Percentiles rank a stretch among this genome's conserved stretches.
Conservation (phyloP, 2,113 vertebrate species). For the Myrmecophaga tridactyla region DNA sequence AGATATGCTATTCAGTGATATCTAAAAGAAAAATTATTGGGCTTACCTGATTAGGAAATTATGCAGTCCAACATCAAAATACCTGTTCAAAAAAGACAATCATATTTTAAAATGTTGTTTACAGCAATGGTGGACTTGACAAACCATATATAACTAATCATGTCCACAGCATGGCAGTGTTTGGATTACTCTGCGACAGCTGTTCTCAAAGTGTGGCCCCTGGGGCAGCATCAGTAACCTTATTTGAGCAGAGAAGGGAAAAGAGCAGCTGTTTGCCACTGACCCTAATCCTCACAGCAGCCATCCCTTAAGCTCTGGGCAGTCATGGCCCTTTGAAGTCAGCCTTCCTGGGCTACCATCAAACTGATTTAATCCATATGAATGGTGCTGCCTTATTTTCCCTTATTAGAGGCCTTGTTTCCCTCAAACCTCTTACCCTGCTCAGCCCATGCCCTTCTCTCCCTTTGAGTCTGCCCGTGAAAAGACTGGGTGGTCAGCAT, state of each 20-base stretch:
- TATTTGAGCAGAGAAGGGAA: background rate
- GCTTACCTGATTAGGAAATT: constrained; percentile 87
- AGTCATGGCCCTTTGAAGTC: too few relatives aligned
- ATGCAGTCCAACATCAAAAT: constrained; percentile 87
- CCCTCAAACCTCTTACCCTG: background rate
- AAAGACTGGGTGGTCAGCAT: background rate
- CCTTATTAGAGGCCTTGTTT: background rate
- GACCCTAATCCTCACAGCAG: background rate
- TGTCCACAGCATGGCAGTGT: background rate
- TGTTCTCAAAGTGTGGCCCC: background rate
- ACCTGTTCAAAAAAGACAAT: constrained; percentile 77
- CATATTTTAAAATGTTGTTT: background rate
- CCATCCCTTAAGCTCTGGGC: rapidly evolving
- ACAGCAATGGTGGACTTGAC: background rate
- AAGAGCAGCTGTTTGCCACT: rapidly evolving
- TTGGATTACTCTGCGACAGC: background rate
- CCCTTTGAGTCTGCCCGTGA: background rate
- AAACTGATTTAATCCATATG: background rate
- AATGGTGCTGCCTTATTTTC: background rate
- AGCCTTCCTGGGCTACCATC: background rate
- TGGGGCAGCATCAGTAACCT: background rate
- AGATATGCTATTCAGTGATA: background rate
- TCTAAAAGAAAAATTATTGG: background rate
- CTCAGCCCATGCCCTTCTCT: background rate
- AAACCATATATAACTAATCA: background rate